Evolutionary conservation across 2,113 vertebrate species (phyloP), one percentile per base, ranked within the genome.

Genomic region (Platichthys flesus): DNA sequence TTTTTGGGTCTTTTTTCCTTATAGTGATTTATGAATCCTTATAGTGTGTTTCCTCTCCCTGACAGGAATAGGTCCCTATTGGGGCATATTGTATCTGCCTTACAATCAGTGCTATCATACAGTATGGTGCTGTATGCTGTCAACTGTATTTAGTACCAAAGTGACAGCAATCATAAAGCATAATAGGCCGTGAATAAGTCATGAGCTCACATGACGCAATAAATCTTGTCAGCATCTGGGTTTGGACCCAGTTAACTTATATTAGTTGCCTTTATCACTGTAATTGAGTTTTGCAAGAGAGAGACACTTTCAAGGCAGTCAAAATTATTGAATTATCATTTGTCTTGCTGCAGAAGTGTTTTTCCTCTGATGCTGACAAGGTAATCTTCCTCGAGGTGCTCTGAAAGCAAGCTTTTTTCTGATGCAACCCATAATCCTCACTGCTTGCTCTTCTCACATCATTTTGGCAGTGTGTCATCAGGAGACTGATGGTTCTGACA

Each of bases 401-500:
- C 40, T 42, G 40, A 42, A 42, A 42, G 12, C 40, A 42, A 10
- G 40, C 40, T 42, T 13, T 42, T 42, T 69, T 81, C 73, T 51
- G 76, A 80, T 45, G 51, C 31, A 60, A 69, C 82, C 68, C 80
- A 78, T 85, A 89, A 89, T 86, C 82, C 78, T 76, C 23, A 6
- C 67, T 78, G 73, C 71, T 68, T 78, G 58, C 76, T 85, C 67
- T 55, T 79, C 73, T 85, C 77, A 75, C 76, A 85, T 91, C 49
- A 73, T 85, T 86, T 83, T 86, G 80, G 80, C 82, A 80, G 56
- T 45, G 79, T 52, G 58, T 90, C 92, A 83, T 78, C 88, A 79
- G 74, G 80, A 91, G 90, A 91, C 83, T 78, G 90, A 93, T 92
- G 84, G 77, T 81, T 80, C 84, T 83, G 86, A 91, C 88, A 88